Base-by-base conservation (phyloP, 1,140 invertebrate genomes). In the Luehdorfia chinensis region DNA sequence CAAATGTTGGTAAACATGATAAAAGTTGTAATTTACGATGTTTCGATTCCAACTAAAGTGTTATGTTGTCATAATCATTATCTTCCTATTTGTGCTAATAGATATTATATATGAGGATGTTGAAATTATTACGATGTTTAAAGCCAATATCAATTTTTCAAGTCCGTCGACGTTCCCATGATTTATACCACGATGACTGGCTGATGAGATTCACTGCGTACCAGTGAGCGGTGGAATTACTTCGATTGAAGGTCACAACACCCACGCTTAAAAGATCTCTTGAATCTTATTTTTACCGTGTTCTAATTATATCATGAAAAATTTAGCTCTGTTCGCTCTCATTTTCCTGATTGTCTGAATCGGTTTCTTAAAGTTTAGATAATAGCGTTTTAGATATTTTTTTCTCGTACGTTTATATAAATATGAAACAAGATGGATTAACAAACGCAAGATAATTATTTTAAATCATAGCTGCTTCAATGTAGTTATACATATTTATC, bases 251-350 rank as follows among this genome's bases (percentile, higher is more conserved):
- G 77, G 76, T 76, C 65, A 55, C 47, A 52, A 50, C 57, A 55
- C 75, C 75, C 66, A 79, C 75, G 59, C 66, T 47, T 65, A 69
- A 57, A 64, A 69, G 55, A 64, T 60, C 66, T 71, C 63, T 66
- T 62, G 61, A 64, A 52, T 50, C 19, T 21, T 81, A 81, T 76
- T 72, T 71, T 69, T 79, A 84, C 62, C 52, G 46, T 49, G 50
- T n/a, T 69, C 67, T 75, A 81, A 73, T 79, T 75, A 73, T 80
- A 80, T 55, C 25, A 28, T 19, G 47, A 41, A 59, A 63, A 66
- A 63, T 59, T 66, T 55, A 50, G 30, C 52, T 36, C 58, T 50
- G 19, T 2, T 6, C 2, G 19, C 2, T 21, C 6, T 21, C 19
- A 21, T 21, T 21, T 21, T 21, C 19, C 6, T 2, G 19, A 6